Evolutionary conservation across 2,113 vertebrate species (phyloP).

Genomic region (Rhea americana): DNA sequence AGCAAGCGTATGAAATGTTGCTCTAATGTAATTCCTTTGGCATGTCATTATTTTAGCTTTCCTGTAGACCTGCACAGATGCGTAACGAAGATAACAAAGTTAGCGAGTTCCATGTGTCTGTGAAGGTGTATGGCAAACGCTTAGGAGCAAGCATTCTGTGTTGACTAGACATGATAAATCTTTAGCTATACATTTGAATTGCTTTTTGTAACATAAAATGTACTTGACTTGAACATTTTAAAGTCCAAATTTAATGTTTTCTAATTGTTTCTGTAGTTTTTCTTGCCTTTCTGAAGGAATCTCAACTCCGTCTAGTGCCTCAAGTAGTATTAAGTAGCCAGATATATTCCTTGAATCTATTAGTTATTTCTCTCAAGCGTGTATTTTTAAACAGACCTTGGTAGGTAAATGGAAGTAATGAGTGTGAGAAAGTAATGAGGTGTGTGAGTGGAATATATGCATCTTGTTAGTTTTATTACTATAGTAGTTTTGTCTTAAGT

Average conservation of each 20-base stretch:
- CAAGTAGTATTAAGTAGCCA: not conserved
- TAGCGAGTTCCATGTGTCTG: not conserved
- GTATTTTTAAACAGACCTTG: no score
- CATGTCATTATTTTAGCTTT: not conserved
- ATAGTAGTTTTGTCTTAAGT: not conserved
- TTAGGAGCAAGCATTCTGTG: not conserved
- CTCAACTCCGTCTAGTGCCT: conserved; percentile 44
- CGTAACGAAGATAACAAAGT: not conserved
- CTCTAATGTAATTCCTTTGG: not conserved
- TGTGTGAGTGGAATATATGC: not conserved
- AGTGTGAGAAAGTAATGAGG: no score
- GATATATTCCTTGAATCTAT: not conserved
- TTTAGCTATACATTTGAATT: not conserved
- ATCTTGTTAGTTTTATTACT: not conserved
- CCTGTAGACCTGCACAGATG: not conserved
- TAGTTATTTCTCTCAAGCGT: no score
- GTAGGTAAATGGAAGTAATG: no score
- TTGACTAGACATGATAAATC: not conserved
- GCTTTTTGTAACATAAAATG: not conserved
- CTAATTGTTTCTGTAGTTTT: not conserved
- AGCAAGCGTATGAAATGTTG: not conserved
- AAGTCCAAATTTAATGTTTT: not conserved
- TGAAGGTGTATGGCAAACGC: not conserved
- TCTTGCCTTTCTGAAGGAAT: not conserved
- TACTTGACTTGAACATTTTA: not conserved